These are phyloP conservation scores for Irena cyanogastra DNA, from an alignment of 2,113 vertebrate genomes.

Conservation along the genomic window DNA sequence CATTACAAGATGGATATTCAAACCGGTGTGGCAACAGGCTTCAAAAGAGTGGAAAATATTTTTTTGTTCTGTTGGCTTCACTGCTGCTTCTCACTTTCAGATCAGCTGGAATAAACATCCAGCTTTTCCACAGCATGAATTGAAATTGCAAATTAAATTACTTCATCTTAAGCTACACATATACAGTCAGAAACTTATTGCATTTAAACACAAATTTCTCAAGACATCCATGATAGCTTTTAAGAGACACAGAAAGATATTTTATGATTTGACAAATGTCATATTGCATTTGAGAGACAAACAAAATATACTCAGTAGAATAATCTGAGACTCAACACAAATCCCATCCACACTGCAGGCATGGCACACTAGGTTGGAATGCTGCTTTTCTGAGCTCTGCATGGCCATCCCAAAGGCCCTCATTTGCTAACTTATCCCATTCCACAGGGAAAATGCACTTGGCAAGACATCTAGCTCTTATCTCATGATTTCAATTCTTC, in stretches of 20 bases:
- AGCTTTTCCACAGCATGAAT: not conserved
- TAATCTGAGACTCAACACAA: not conserved
- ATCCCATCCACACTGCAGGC: not conserved
- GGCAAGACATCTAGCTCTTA: not conserved
- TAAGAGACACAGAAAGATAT: not conserved
- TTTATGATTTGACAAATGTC: not conserved
- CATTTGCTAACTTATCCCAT: not conserved
- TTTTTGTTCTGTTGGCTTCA: not conserved
- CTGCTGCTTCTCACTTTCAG: not conserved
- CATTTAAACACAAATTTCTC: not conserved
- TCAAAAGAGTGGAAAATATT: not conserved
- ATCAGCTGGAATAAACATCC: not conserved
- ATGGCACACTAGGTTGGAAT: fast-evolving
- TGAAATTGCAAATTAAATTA: not conserved
- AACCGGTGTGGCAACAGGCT: not conserved
- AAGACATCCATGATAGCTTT: not conserved
- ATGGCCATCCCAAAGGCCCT: not conserved
- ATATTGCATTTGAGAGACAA: not conserved
- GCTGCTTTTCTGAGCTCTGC: not conserved
- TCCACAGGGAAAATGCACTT: not conserved
- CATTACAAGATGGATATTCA: not conserved
- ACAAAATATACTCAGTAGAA: not conserved
- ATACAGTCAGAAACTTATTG: not conserved
- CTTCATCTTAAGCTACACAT: not conserved
- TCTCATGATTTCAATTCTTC: not conserved